Conservation (phyloP, 92 coral and sea anemone species). For the Muricea muricata region DNA sequence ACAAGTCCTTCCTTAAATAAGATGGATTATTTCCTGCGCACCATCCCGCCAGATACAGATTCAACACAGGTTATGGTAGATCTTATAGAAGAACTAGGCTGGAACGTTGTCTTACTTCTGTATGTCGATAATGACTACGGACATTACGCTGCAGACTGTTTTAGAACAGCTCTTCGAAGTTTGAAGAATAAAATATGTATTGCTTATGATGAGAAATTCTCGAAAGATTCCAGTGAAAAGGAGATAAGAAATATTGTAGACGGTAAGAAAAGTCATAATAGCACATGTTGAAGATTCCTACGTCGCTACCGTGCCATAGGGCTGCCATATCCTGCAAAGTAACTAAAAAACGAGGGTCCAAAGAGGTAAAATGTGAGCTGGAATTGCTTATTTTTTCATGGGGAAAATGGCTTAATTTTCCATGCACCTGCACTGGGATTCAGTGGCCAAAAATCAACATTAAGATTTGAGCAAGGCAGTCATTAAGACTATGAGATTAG, state of each 20-base stretch:
- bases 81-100: background rate
- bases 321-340: too few species aligned
- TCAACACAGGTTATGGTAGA: slow-evolving; percentile 30
- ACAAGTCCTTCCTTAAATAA: slow-evolving; percentile 84
- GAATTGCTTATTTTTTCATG: too few species aligned
- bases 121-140: slow-evolving; percentile 29
- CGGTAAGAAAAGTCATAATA: background rate
- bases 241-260: background rate
- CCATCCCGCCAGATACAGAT: slow-evolving; percentile 73
- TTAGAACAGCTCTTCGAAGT: slow-evolving; percentile 1
- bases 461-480: too few species aligned
- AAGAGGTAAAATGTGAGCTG: too few species aligned
- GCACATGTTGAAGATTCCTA: too few species aligned
- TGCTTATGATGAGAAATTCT: slow-evolving; percentile 18
- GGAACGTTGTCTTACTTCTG: slow-evolving; percentile 17
- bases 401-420: too few species aligned
- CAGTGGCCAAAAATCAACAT: too few species aligned
- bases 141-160: slow-evolving; percentile 33
- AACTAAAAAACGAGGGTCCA: too few species aligned
- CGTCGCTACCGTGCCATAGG: too few species aligned
- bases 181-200: slow-evolving; percentile 11
- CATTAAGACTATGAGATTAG: too few species aligned
- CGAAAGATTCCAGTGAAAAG: background rate
- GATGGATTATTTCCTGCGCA: slow-evolving; percentile 82
- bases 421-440: too few species aligned